These are phyloP conservation scores for Limosa lapponica DNA, from an alignment of 2,797 vertebrate species.

Conservation along the genomic window DNA sequence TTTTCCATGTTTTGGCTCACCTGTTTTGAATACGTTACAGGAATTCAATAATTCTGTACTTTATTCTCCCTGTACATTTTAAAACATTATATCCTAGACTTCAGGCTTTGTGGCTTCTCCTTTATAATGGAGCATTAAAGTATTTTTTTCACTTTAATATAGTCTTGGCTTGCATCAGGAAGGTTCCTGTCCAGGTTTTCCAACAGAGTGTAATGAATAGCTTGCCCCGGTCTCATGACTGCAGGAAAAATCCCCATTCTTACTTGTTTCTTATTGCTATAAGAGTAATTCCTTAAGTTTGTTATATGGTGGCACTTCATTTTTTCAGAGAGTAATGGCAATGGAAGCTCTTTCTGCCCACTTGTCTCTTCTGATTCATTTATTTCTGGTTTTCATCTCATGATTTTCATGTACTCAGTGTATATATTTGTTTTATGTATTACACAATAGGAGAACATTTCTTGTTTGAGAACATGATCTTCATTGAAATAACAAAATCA, in stretches of 20 bases:
- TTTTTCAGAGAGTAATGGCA: background rate
- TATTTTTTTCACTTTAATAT: background rate
- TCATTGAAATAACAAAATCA: background rate
- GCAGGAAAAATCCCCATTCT: accelerated
- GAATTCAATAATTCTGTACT: background rate
- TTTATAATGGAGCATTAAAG: background rate
- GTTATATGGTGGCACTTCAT: background rate
- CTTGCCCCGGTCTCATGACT: background rate
- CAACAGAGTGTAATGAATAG: background rate
- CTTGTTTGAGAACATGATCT: background rate
- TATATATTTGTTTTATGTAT: background rate
- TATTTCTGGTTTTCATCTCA: background rate
- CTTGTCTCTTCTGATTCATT: background rate
- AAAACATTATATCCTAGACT: background rate
- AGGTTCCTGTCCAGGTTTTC: background rate
- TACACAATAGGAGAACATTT: background rate
- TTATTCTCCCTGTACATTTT: background rate
- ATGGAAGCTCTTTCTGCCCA: background rate
- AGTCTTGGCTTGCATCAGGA: background rate
- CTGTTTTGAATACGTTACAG: background rate
- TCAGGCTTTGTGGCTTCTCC: background rate
- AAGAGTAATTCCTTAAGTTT: background rate
- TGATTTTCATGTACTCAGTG: background rate
- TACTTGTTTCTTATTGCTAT: background rate
- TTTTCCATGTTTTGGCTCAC: background rate